phyloP scores from a whole-genome alignment of 2,113 vertebrate species.

The Epinephelus fuscoguttatus region DNA sequence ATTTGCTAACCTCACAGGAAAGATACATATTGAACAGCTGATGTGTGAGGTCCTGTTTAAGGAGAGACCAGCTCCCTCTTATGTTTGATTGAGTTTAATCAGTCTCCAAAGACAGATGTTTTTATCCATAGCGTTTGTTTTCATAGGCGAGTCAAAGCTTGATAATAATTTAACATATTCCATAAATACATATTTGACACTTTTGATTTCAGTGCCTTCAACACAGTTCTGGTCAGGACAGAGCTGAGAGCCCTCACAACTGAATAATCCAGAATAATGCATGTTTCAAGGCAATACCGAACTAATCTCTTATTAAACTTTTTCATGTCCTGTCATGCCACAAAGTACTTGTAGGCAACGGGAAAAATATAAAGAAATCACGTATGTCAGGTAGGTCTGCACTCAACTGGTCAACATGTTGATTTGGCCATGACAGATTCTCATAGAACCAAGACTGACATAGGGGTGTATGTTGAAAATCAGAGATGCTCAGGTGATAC shows the following conservation, averaged over 20 bases:
- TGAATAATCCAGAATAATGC: neutral
- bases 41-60: neutral
- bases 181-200: neutral
- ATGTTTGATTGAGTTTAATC: neutral
- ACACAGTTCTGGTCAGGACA: neutral
- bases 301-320: neutral
- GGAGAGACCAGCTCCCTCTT: neutral
- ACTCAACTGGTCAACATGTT: neutral
- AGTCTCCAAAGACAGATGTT: neutral
- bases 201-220: neutral
- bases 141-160: neutral
- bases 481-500: neutral
- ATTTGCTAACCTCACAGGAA: conserved; percentile 18
- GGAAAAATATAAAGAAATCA: neutral
- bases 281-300: neutral
- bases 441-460: too few species aligned
- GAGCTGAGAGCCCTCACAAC: neutral
- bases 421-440: neutral
- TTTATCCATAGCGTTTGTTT: neutral
- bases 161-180: neutral
- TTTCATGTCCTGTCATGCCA: neutral
- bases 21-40: conserved; percentile 32
- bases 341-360: neutral
- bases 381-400: neutral
- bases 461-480: too few species aligned